These are phyloP conservation scores for Solenopsis invicta DNA, from an alignment of 1,140 invertebrate genomes.

Conservation along the genomic window DNA sequence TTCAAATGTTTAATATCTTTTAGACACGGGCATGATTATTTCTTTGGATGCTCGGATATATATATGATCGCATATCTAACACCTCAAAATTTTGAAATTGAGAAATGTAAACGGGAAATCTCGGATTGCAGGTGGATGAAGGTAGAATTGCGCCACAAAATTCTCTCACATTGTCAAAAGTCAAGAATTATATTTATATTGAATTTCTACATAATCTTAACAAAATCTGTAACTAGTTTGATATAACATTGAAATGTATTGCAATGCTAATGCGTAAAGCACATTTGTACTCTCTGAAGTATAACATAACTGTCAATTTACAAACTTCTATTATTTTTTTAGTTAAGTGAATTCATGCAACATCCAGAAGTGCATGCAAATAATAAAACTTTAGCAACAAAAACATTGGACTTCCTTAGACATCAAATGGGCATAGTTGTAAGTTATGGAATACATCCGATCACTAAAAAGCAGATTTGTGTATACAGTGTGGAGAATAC, in stretches of 20 bases:
- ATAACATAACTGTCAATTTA: constrained; percentile 14
- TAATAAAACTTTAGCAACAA: constrained; percentile 90
- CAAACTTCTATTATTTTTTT: constrained; percentile 74
- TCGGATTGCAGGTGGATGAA: constrained; percentile 94
- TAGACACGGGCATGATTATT: constrained; percentile 91
- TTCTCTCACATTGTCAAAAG: constrained; percentile 4
- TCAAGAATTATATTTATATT: constrained; percentile 43
- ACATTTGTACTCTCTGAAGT: neutral
- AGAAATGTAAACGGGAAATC: constrained; percentile 92
- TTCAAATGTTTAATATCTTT: constrained; percentile 93
- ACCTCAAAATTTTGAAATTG: constrained; percentile 90
- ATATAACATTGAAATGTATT: neutral
- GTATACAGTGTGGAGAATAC: constrained; percentile 75
- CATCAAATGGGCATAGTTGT: constrained; percentile 87
- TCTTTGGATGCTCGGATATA: constrained; percentile 94
- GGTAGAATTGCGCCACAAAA: constrained; percentile 75
- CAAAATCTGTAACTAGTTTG: constrained; percentile 8
- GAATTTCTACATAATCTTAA: constrained; percentile 36
- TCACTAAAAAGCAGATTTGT: constrained; percentile 80
- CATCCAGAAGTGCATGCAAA: constrained; percentile 92
- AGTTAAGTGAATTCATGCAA: constrained; percentile 91
- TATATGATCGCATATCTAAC: constrained; percentile 93
- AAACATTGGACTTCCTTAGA: constrained; percentile 89
- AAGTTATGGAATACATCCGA: constrained; percentile 77
- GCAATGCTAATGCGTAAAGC: neutral